phyloP scores from a whole-genome alignment of 2,797 vertebrate species.

The Aquila chrysaetos region DNA sequence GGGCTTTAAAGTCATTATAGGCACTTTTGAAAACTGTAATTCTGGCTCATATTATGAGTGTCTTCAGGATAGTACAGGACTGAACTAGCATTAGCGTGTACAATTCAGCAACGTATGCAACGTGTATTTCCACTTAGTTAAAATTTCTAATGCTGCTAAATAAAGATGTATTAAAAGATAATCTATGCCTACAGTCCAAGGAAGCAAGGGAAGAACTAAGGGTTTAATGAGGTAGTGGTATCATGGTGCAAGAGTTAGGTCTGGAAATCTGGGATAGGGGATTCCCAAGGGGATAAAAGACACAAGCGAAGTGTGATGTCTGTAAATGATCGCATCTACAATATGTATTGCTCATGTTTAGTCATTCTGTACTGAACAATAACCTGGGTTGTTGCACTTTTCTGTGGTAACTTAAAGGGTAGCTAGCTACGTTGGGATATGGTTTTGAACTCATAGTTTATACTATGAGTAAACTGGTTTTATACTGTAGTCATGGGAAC shows the following conservation, averaged over 20 bases:
- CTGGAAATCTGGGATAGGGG: neutral
- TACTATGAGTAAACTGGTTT: constrained; percentile 3
- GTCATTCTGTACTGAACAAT: neutral
- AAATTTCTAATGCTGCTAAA: neutral
- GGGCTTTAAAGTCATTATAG: neutral
- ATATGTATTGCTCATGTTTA: neutral
- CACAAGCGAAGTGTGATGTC: neutral
- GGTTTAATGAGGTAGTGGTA: neutral
- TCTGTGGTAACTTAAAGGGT: neutral
- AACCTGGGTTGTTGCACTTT: neutral
- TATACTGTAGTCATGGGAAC: constrained; percentile 50
- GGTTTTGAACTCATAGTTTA: neutral
- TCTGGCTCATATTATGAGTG: neutral
- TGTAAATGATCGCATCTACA: neutral
- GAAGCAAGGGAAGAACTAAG: neutral
- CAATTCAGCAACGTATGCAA: neutral
- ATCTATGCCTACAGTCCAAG: neutral
- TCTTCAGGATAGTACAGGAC: neutral
- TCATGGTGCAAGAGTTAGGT: neutral
- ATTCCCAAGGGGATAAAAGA: neutral
- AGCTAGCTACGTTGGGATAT: neutral
- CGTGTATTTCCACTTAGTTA: neutral
- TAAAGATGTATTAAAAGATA: neutral
- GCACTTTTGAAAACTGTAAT: neutral
- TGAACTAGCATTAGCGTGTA: neutral